A percentile compares a stretch with the other conserved stretches of the same genome.
phyloP scores from a whole-genome alignment of 2,113 vertebrate genomes.

The Percopsis transmontana region DNA sequence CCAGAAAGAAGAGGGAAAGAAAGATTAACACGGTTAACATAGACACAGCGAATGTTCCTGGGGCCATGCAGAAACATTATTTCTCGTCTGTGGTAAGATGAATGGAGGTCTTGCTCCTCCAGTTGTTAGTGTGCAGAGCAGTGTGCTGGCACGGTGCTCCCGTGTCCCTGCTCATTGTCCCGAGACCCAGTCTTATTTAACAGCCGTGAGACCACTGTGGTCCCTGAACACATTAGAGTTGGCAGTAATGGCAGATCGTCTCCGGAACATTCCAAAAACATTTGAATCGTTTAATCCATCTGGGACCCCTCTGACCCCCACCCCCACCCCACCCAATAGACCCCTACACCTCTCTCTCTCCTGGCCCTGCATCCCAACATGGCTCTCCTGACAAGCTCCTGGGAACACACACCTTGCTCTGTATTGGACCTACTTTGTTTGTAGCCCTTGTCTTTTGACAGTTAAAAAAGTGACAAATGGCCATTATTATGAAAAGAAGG shows the following conservation, averaged over 20 bases:
- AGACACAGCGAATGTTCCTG: too few species aligned
- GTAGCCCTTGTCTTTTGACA: slow-evolving; percentile 59
- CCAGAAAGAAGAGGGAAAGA: too few species aligned
- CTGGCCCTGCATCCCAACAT: not conserved
- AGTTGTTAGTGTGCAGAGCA: slow-evolving; percentile 24
- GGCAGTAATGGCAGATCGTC: slow-evolving; percentile 52
- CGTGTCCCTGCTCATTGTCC: not conserved
- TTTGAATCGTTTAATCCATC: slow-evolving; percentile 35
- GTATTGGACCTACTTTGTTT: slow-evolving; percentile 54
- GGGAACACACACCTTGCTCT: slow-evolving; percentile 31
- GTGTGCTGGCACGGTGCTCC: not conserved
- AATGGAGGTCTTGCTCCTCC: slow-evolving; percentile 33
- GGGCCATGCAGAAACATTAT: not conserved
- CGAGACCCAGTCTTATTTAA: slow-evolving; percentile 43
- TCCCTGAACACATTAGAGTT: slow-evolving; percentile 69
- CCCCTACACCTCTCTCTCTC: not conserved
- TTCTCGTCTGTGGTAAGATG: slow-evolving; percentile 15
- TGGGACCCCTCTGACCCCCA: not conserved
- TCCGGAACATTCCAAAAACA: slow-evolving; percentile 44
- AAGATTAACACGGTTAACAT: too few species aligned
- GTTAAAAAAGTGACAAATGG: slow-evolving; percentile 76
- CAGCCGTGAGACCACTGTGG: slow-evolving; percentile 24
- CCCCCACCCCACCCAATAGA: not conserved
- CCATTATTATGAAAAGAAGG: slow-evolving; percentile 81
- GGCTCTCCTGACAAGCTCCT: not conserved